A percentile compares a stretch with the other conserved stretches of the same genome.
Conservation (phyloP, 2,888 invertebrate genomes). For the Aromia moschata region DNA sequence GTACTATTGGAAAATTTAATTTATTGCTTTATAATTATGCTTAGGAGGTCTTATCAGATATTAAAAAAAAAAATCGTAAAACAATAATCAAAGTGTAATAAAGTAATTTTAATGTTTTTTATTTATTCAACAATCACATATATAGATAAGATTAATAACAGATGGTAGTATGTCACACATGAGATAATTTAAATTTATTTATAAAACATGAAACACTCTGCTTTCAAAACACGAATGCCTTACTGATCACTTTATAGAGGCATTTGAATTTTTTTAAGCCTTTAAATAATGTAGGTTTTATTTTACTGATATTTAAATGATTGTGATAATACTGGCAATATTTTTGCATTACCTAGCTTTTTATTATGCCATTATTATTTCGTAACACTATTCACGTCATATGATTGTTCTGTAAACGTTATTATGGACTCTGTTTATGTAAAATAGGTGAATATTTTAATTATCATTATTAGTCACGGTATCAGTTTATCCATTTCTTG, state of each 20-base stretch:
- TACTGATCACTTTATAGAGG: constrained; percentile 4
- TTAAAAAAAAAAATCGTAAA: no score
- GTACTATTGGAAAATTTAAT: background rate
- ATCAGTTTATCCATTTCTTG: constrained; percentile 24
- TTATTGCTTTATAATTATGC: background rate
- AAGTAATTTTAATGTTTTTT: no score
- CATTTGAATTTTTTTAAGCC: constrained; percentile 33
- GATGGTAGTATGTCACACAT: background rate
- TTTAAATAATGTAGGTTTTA: constrained; percentile 35
- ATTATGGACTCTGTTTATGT: constrained; percentile 37
- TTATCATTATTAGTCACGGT: constrained; percentile 22
- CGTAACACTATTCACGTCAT: constrained; percentile 34
- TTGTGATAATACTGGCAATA: constrained; percentile 50
- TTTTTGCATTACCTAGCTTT: constrained; percentile 49
- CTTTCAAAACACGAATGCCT: constrained; percentile 25
- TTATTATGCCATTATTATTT: constrained; percentile 38
- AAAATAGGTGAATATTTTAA: constrained; percentile 37
- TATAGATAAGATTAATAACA: background rate
- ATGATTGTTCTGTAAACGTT: constrained; percentile 29
- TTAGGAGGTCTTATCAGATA: no score
- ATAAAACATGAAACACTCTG: constrained; percentile 13
- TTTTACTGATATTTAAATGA: constrained; percentile 42
- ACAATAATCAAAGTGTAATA: no score
- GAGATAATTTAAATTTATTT: background rate
- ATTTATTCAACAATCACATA: background rate